These are phyloP conservation scores for Falcunculus frontatus DNA, from an alignment of 2,113 vertebrate genomes.

Conservation along the genomic window DNA sequence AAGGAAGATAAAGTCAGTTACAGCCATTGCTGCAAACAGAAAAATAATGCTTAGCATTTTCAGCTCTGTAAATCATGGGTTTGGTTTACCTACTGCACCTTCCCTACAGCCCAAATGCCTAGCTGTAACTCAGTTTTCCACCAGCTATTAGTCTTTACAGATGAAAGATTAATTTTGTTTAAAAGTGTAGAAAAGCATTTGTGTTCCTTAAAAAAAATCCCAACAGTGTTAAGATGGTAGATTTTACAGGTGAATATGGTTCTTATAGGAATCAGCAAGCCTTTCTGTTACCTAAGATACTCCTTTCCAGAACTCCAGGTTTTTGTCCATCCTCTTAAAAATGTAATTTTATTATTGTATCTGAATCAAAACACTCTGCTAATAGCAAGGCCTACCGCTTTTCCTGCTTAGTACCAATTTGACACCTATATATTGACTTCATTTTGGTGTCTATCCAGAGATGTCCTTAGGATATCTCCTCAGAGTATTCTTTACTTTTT, in stretches of 20 bases:
- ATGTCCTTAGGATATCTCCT: neutral
- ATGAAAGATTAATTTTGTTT: neutral
- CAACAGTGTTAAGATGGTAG: neutral
- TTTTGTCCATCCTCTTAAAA: neutral
- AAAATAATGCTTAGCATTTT: neutral
- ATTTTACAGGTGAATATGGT: neutral
- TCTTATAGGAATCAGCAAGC: neutral
- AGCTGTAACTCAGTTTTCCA: neutral
- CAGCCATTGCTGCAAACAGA: neutral
- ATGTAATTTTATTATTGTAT: neutral
- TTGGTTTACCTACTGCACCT: neutral
- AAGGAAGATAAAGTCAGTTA: neutral
- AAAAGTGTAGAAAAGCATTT: neutral
- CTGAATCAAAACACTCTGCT: neutral
- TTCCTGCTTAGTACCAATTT: neutral
- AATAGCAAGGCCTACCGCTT: neutral
- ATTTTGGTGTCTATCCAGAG: neutral
- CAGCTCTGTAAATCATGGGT: neutral
- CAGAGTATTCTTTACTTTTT: neutral
- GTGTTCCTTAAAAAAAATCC: neutral
- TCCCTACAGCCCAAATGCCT: neutral
- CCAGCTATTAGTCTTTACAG: neutral
- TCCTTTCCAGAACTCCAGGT: neutral
- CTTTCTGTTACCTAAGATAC: neutral
- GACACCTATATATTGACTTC: neutral